Evolutionary conservation across 2,888 invertebrate species (phyloP).

Genomic region (Drosophila flavopinicola): DNA sequence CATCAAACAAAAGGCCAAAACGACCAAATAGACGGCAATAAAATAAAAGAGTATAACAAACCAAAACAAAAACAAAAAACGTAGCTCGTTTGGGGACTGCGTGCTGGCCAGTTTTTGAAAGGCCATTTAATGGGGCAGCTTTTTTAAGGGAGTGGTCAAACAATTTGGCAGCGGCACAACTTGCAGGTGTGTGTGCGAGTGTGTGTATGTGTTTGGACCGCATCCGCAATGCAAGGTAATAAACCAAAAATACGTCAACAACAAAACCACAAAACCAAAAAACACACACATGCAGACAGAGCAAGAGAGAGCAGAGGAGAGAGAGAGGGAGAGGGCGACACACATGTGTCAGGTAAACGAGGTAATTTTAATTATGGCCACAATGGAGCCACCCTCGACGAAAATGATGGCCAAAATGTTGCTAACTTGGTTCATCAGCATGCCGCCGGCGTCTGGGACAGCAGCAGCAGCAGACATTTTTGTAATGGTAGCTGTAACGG

Average conservation of each 20-base stretch:
- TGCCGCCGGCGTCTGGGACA: conserved; percentile 41
- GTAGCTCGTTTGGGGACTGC: conserved; percentile 16
- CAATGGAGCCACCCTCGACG: conserved; percentile 48
- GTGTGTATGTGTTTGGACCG: conserved; percentile 26
- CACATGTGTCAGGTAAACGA: conserved; percentile 66
- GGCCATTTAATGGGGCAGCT: conserved; percentile 18
- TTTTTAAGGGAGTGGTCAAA: conserved; percentile 44
- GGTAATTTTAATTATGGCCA: conserved; percentile 79
- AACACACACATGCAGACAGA: conserved; percentile 26
- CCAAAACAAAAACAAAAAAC: conserved; percentile 18
- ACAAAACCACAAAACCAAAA: conserved; percentile 65
- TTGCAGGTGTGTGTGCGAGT: conserved; percentile 27
- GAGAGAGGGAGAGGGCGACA: neutral
- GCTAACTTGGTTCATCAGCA: conserved; percentile 62
- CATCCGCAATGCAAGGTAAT: conserved; percentile 78
- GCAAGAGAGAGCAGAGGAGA: too few relatives aligned
- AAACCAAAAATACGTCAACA: conserved; percentile 77
- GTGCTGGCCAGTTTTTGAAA: conserved; percentile 27
- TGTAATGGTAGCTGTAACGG: neutral
- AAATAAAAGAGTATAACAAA: conserved; percentile 37
- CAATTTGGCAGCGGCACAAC: conserved; percentile 57
- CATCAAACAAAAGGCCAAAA: conserved; percentile 63
- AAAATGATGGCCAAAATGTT: conserved; percentile 33
- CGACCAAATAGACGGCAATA: conserved; percentile 56
- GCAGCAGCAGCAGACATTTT: conserved; percentile 26